Evolutionary conservation across 2,797 vertebrate genomes (phyloP).

Genomic region (Pachyuromys duprasi): DNA sequence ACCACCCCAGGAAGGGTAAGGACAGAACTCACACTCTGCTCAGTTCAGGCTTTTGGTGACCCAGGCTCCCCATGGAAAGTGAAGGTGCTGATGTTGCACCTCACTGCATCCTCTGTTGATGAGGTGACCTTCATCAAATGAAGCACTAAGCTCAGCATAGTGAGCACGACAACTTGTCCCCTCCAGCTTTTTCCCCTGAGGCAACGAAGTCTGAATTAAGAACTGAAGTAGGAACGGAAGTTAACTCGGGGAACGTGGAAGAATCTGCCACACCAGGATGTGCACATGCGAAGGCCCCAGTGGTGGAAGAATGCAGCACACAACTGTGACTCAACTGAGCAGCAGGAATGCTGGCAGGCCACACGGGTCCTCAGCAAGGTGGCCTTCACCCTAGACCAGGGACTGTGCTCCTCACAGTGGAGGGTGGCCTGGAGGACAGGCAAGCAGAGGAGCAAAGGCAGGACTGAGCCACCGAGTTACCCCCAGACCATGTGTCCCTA

Average conservation of each 20-base stretch:
- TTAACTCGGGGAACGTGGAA: background rate
- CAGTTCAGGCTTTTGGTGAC: background rate
- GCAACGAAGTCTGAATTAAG: background rate
- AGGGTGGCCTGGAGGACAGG: background rate
- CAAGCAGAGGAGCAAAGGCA: background rate
- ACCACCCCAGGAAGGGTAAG: background rate
- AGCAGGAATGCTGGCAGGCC: too few relatives aligned
- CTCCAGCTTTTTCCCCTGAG: background rate
- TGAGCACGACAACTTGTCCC: background rate
- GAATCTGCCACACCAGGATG: rapidly evolving
- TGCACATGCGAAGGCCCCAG: background rate
- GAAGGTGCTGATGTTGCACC: background rate
- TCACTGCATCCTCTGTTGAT: background rate
- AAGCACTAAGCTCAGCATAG: background rate
- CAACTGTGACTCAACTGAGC: background rate
- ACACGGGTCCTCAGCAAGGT: background rate
- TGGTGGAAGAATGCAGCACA: background rate
- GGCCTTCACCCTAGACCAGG: background rate
- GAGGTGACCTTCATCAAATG: background rate
- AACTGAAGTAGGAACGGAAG: background rate
- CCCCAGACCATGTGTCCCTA: background rate
- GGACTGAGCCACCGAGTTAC: rapidly evolving
- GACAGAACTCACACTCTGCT: background rate
- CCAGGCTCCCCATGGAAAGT: background rate
- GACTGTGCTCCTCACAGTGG: background rate